Base-by-base conservation (phyloP, 2,113 vertebrate genomes). In the Bos javanicus region DNA sequence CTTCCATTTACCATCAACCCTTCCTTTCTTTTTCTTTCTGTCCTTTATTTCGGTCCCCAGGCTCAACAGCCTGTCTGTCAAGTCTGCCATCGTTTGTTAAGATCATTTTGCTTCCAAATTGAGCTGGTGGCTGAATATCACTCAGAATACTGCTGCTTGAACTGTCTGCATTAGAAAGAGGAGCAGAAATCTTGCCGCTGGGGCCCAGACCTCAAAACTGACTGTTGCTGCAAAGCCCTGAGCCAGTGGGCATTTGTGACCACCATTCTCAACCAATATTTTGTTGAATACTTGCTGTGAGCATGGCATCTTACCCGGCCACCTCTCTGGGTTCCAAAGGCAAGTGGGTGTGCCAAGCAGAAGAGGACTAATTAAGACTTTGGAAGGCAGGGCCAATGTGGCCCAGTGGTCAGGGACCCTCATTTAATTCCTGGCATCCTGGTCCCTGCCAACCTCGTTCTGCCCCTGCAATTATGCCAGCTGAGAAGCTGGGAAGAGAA, bases 351-450 rank as follows among this genome's bases (percentile, higher is more conserved):
- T 97, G 91, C 97, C 96, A 97, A 93, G 83, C 13, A 50, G 86
- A 93, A 86, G 71, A 98, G 80, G 91, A 74, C 97, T 97, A 97
- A 98, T 98, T 97, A 97, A 97, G 97, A 97, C 96, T 92, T 97
- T 93, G 88, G 98, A 97, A 98, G 86, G 80, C 94, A 97, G 62
- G 91, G 87, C 59, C 90, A 94, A 93, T 97, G 91, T 96, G 83
- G 84, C 87, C 78, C 71, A 95, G 91, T 97, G 94, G 92, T 90
- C 86, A 98, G 93, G 96, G 94, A 94, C 57, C 86, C 64, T 98
- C 97, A 87, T 98, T 98, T 98, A 96, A 95, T 98, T 98, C 54
- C 95, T 97, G 94, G 96, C 86, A 76, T 93, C 84, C 94, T 39
- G 86, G 86, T 97, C 43, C 52, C 25, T 60, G 97, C 94, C 78